These are phyloP conservation scores for Xanthorhoe designata DNA, from an alignment of 2,888 invertebrate genomes.

Conservation along the genomic window DNA sequence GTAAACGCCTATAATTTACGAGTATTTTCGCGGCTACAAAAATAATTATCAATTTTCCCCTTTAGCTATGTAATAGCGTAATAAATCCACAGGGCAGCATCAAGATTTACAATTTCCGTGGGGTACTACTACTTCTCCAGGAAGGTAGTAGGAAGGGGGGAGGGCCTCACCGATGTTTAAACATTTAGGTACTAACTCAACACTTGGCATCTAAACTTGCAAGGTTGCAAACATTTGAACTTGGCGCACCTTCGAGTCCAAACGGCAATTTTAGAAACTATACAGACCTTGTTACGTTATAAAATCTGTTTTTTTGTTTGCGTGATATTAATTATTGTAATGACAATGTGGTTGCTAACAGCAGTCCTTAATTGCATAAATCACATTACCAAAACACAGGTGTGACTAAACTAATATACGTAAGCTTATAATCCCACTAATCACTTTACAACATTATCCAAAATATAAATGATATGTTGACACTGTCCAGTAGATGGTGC, in stretches of 20 bases:
- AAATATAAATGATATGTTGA: slow-evolving; percentile 17
- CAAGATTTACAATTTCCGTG: slow-evolving; percentile 67
- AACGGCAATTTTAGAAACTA: not conserved
- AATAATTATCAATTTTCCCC: slow-evolving; percentile 62
- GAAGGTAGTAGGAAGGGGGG: slow-evolving; percentile 35
- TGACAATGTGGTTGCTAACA: slow-evolving; percentile 1
- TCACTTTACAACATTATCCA: slow-evolving; percentile 23
- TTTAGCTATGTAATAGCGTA: slow-evolving; percentile 56
- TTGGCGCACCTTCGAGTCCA: not conserved
- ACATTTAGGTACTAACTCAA: slow-evolving; percentile 21
- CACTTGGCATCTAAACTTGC: slow-evolving; percentile 1
- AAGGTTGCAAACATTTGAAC: not conserved
- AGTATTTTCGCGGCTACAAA: slow-evolving; percentile 46
- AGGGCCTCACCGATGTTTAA: slow-evolving; percentile 20
- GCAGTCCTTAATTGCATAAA: slow-evolving; percentile 9
- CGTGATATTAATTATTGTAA: not conserved
- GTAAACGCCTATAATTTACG: slow-evolving; percentile 40
- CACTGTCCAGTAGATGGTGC: slow-evolving; percentile 4
- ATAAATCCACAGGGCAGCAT: slow-evolving; percentile 58
- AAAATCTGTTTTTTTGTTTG: not conserved
- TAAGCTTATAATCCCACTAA: slow-evolving; percentile 23
- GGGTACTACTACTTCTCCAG: slow-evolving; percentile 34
- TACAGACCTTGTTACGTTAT: not conserved
- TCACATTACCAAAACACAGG: slow-evolving; percentile 26
- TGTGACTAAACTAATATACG: slow-evolving; percentile 31